Evolutionary conservation across 2,113 vertebrate genomes (phyloP).

Genomic region (Archilochus colubris): DNA sequence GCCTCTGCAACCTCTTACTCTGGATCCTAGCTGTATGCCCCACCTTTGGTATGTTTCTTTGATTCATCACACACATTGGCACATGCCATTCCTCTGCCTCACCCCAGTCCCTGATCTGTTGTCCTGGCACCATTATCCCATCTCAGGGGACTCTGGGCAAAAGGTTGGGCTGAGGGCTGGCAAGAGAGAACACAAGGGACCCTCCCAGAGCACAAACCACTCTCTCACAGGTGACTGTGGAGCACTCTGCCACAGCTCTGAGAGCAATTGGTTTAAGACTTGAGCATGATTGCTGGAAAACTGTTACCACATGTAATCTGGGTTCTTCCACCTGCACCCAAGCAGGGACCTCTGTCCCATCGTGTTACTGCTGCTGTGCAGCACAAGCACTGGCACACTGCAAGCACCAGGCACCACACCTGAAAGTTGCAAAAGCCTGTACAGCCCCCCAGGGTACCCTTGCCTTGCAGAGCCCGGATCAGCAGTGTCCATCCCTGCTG

Average conservation of each 20-base stretch:
- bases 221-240: not conserved
- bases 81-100: not conserved
- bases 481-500: no score
- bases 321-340: not conserved
- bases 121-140: not conserved
- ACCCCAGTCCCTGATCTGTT: not conserved
- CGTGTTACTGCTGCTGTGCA: not conserved
- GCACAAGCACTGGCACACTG: accelerated
- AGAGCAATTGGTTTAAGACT: not conserved
- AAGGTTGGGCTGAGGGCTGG: not conserved
- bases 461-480: not conserved
- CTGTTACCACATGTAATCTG: not conserved
- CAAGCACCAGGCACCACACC: not conserved
- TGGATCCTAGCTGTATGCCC: not conserved
- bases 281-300: not conserved
- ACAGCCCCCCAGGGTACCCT: accelerated
- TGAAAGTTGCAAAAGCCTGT: not conserved
- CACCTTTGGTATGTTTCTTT: not conserved
- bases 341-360: accelerated
- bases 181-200: accelerated
- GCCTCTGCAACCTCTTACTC: not conserved
- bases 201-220: not conserved
- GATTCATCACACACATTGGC: not conserved
- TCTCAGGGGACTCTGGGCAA: not conserved
- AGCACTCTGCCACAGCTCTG: not conserved